phyloP scores from a whole-genome alignment of 2,113 vertebrate species.

The Jacana jacana region DNA sequence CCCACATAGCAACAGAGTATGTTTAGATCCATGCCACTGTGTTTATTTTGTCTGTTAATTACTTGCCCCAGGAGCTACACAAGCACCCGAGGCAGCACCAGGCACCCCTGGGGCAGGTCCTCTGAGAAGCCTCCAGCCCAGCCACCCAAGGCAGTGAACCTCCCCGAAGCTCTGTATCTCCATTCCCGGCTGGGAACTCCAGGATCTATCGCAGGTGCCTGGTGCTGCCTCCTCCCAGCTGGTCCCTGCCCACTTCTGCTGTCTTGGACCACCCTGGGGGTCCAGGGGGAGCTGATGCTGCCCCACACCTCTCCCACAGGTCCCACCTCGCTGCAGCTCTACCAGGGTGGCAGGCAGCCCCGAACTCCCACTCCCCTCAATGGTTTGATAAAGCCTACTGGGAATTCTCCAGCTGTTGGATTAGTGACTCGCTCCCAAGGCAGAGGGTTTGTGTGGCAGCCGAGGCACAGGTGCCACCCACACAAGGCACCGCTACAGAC shows the following conservation, averaged over 20 bases:
- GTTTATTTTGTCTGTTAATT: not conserved
- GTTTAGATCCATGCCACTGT: not conserved
- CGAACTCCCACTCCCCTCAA: too few relatives aligned
- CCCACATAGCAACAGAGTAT: not conserved
- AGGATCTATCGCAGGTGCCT: not conserved
- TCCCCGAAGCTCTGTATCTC: rapidly evolving
- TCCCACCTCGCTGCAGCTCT: not conserved
- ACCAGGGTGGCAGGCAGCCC: not conserved
- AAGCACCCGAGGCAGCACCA: rapidly evolving
- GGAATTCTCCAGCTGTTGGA: not conserved
- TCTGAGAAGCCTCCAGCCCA: not conserved
- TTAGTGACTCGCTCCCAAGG: rapidly evolving
- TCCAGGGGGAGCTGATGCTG: not conserved
- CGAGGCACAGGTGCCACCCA: not conserved
- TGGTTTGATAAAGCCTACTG: rapidly evolving
- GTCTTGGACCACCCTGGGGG: not conserved
- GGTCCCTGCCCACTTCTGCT: too few relatives aligned
- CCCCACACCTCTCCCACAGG: not conserved
- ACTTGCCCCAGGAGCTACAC: not conserved
- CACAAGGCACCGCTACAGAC: not conserved
- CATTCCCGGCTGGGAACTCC: not conserved
- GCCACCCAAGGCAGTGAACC: not conserved
- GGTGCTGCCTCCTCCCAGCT: not conserved
- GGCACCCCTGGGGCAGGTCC: not conserved
- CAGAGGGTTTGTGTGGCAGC: not conserved